Conservation (phyloP, 2,113 vertebrate genomes). For the Fregata magnificens region DNA sequence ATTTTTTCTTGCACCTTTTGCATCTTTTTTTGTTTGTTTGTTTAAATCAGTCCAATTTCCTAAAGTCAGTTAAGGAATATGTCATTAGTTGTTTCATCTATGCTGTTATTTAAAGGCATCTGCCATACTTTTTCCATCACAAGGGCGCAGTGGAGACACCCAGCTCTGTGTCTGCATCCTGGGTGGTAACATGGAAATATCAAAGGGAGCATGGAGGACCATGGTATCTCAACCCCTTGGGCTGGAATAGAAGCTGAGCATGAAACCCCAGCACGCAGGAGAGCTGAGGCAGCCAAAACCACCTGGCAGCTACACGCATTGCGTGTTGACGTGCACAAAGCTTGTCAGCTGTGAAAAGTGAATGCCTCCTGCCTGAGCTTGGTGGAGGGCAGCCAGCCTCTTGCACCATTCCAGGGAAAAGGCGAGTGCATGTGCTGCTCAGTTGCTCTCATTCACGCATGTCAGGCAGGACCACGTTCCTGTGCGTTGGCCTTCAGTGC, state of each 20-base stretch:
- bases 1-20: neutral
- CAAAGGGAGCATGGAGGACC: neutral
- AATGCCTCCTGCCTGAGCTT: neutral
- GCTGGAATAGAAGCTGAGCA: neutral
- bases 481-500: neutral
- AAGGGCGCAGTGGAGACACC: neutral
- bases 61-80: neutral
- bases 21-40: neutral
- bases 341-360: neutral
- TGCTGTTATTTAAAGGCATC: neutral
- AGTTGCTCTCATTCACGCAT: neutral
- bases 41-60: neutral
- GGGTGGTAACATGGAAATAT: neutral
- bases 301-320: neutral
- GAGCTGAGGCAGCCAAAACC: neutral
- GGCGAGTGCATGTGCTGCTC: neutral
- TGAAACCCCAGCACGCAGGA: neutral
- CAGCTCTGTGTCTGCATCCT: neutral
- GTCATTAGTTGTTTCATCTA: neutral
- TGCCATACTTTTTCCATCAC: neutral
- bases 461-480: neutral
- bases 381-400: neutral
- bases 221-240: neutral
- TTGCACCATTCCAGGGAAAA: neutral
- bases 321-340: accelerated